Base-by-base conservation (phyloP, 2,888 invertebrate species). In the Neuroscelio doddi region DNA sequence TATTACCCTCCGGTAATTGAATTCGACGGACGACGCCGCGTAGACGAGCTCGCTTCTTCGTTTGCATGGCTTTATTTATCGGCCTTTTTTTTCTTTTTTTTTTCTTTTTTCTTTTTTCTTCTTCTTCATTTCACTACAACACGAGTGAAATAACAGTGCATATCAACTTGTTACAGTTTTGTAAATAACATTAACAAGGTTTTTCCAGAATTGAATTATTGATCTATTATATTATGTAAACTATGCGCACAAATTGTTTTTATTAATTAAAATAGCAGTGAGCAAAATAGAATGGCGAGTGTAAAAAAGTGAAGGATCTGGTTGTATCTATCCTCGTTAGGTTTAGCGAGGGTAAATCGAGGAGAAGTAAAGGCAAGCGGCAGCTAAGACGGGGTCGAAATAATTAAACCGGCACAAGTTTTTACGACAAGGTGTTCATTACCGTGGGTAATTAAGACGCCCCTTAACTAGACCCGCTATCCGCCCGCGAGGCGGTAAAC, bases 361-460 rank as follows among this genome's bases (percentile, higher is more conserved):
- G 55, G 32, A 56, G 57, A 46, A 30, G 58, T 50, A 55, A 58
- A 64, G 41, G 61, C 32, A 45, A 49, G 47, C 34, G 42, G 44
- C 56, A 55, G 64, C 63, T 62, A 74, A 68, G 70, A 72, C 69
- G 61, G 71, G 72, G 75, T 74, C 69, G 79, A 80, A 83, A 83
- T 84, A 84, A 84, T 84, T 84, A 83, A 83, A 83, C 79, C 75
- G 77, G 79, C 77, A 78, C 81, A 81, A 84, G 80, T 84, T 84
- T 84, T 84, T 83, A 83, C 83, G 84, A 84, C 83, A 84, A 84
- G 83, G 83, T 84, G 83, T 84, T 84, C 83, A 84, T 84, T 84
- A 84, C 82, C 80, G 78, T 79, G 84, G 83, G 83, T 84, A 84
- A 84, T 84, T 84, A 84, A 83, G 84, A 84, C 82, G 82, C 82